Base-by-base conservation (phyloP, 2,797 vertebrate genomes). In the Falco novaeseelandiae region DNA sequence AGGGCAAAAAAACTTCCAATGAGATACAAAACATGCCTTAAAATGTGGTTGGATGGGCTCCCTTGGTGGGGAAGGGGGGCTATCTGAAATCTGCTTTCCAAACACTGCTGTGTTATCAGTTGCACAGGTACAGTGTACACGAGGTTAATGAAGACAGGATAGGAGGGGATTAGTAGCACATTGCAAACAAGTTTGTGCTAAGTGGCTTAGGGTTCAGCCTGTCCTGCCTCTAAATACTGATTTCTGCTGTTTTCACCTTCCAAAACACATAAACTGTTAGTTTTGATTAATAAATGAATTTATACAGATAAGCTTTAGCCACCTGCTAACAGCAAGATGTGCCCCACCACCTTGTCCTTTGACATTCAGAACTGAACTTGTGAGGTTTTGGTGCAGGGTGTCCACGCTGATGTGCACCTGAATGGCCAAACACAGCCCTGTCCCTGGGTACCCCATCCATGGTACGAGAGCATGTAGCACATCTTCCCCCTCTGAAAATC, bases 161-260 rank as follows among this genome's bases (percentile, higher is more conserved):
- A 74, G 93, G 51, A 86, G 51, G 52, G 78, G 94, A 96, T 97
- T 96, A 97, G 84, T 36, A 82, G 62, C n/a, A 44, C n/a, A 91
- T 13, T 90, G 84, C 84, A 96, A 96, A 95, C 93, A 93, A 93
- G 77, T 94, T 91, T 84, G 71, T 71, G 38, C 82, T 96, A 96
- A 96, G 94, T 93, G 89, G 94, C 93, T 97, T 96, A 93, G 32
- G 36, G 87, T 95, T 96, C 95, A 83, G 42, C 77, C 93, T 65
- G 70, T 72, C 63, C 89, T 7, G n/a, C 78, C 72, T 95, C 61
- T 96, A 97, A 96, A 91, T 79, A 88, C 90, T 19, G 58, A 83
- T 86, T 92, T 86, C 74, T 85, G 77, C 62, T 59, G 44, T 73
- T 91, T 97, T 78, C 51, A 66, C 74, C 52, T 96, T 96, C 88